Evolutionary conservation across 1,140 invertebrate genomes (phyloP).

Genomic region (Papilio glaucus): DNA sequence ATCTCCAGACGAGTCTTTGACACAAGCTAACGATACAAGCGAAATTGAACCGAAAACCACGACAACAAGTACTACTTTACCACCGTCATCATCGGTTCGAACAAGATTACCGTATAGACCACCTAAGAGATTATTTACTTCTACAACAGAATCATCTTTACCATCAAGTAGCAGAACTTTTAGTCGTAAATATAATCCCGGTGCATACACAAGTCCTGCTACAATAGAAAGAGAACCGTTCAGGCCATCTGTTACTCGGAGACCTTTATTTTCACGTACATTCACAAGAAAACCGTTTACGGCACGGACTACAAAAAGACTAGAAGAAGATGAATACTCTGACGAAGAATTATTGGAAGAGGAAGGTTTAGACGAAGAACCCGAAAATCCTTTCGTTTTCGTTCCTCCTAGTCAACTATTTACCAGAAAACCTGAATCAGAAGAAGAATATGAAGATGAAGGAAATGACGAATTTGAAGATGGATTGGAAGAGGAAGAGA

Average conservation of each 20-base stretch:
- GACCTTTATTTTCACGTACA: constrained; percentile 68
- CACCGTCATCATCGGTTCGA: constrained; percentile 56
- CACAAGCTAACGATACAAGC: constrained; percentile 29
- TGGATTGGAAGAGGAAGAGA: constrained; percentile 61
- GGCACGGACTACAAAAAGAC: constrained; percentile 61
- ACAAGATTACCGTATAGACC: constrained; percentile 75
- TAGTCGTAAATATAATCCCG: constrained; percentile 80
- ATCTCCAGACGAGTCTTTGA: background rate
- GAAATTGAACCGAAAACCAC: constrained; percentile 52
- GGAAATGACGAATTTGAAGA: constrained; percentile 62
- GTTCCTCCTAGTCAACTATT: constrained; percentile 76
- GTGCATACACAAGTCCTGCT: constrained; percentile 77
- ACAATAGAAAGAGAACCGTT: constrained; percentile 64
- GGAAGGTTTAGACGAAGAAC: constrained; percentile 63
- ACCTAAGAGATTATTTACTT: constrained; percentile 71
- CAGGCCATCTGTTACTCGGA: constrained; percentile 59
- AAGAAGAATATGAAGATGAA: constrained; percentile 65
- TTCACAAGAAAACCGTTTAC: constrained; percentile 73
- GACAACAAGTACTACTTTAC: constrained; percentile 59
- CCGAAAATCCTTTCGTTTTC: constrained; percentile 78
- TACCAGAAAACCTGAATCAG: constrained; percentile 69
- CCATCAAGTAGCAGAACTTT: constrained; percentile 74
- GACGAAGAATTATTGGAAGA: constrained; percentile 81
- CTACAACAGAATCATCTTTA: constrained; percentile 71
- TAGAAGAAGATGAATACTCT: constrained; percentile 77